Conservation (phyloP, 2,888 invertebrate species). For the Crioceris asparagi region DNA sequence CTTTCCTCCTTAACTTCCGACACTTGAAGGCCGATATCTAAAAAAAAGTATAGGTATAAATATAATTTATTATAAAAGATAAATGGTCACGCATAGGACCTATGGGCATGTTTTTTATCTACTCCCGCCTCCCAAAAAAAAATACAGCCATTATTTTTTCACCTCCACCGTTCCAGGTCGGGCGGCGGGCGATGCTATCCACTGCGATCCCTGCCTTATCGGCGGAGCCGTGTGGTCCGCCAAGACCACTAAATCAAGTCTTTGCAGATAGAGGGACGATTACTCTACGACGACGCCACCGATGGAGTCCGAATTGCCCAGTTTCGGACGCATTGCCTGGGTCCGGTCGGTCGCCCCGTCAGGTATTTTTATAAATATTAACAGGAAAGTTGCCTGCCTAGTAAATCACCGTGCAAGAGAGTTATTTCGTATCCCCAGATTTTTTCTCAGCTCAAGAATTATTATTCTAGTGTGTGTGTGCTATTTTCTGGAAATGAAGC, state of each 20-base stretch:
- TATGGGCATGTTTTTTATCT: constrained; percentile 30
- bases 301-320: too few species aligned
- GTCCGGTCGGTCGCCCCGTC: too few species aligned
- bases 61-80: constrained; percentile 26
- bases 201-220: constrained; percentile 31
- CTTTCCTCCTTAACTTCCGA: too few species aligned
- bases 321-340: too few species aligned
- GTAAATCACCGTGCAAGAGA: constrained; percentile 23
- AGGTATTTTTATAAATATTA: constrained; percentile 2
- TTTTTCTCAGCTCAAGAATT: too few species aligned
- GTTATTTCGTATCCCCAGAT: too few species aligned
- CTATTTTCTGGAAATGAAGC: too few species aligned
- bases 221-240: constrained; percentile 27
- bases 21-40: constrained; percentile 2
- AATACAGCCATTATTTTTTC: constrained; percentile 32
- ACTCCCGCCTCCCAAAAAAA: constrained; percentile 23
- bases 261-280: neutral
- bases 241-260: constrained; percentile 34
- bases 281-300: neutral
- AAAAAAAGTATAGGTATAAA: constrained; percentile 19
- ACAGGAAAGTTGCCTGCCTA: too few species aligned
- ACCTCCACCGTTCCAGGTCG: constrained; percentile 31
- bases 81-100: constrained; percentile 21
- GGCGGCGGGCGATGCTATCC: constrained; percentile 13
- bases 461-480: too few species aligned